These are phyloP conservation scores for Campoletis sonorensis DNA, from an alignment of 1,140 invertebrate genomes.

Conservation along the genomic window DNA sequence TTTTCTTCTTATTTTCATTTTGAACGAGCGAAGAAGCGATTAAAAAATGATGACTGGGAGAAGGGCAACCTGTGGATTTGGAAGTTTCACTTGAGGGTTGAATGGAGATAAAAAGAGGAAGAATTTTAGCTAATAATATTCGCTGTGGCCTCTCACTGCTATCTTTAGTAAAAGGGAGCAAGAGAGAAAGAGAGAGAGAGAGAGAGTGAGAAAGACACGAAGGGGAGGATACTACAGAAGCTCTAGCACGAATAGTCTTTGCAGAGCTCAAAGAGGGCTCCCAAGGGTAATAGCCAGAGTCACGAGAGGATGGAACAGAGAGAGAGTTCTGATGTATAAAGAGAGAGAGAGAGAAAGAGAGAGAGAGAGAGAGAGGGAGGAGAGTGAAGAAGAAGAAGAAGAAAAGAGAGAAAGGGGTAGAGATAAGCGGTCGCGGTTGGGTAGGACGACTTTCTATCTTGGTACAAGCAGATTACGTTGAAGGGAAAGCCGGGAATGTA, in stretches of 20 bases:
- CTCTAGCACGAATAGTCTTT: conserved; percentile 32
- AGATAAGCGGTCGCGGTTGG: conserved; percentile 46
- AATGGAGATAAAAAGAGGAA: neutral
- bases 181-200: neutral
- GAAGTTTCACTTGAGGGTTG: neutral
- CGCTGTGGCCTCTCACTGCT: neutral
- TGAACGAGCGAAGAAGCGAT: too few relatives aligned
- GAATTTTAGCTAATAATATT: conserved; percentile 31
- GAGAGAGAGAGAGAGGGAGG: conserved; percentile 42
- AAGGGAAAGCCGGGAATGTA: conserved; percentile 52
- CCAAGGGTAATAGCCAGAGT: neutral
- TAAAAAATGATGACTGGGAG: neutral
- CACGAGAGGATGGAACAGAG: neutral
- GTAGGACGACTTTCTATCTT: conserved; percentile 27
- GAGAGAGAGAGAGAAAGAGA: conserved; percentile 19
- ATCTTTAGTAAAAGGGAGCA: neutral
- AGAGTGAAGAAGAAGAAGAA: conserved; percentile 47
- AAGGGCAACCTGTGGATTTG: conserved; percentile 38
- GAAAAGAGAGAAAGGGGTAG: conserved; percentile 32
- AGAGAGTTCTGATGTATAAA: neutral
- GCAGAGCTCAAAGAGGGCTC: conserved; percentile 30
- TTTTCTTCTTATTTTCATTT: neutral
- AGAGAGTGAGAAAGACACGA: neutral
- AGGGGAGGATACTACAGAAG: neutral
- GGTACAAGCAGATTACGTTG: conserved; percentile 60